Evolutionary conservation across 2,888 invertebrate genomes (phyloP), one percentile per base, ranked within the genome.

Genomic region (Clunio marinus): DNA sequence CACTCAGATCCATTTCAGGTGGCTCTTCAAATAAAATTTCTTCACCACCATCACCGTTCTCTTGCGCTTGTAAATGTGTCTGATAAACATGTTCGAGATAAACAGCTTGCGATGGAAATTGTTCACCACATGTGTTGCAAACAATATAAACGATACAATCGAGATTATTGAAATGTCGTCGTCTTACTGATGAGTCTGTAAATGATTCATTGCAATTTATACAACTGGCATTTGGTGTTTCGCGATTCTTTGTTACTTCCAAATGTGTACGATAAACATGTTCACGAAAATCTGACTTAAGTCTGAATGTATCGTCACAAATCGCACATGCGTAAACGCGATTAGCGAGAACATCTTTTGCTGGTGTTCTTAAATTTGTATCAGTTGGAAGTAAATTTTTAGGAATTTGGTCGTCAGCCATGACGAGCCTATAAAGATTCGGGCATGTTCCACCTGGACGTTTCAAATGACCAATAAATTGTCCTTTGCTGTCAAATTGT

Each of bases 101-200:
- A 20, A 75, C 75, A 69, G 78, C 76, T 71, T 79, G 78, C 41
- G 76, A 76, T 68, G 78, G 77, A 71, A 79, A 74, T 69, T 77
- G 77, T 35, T 76, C 76, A 15, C 78, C 77, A 70, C 79, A 79
- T 13, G 78, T 78, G 62, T 77, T 77, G 72, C 79, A 79, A 17
- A 77, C 76, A 37, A 79, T 69, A 3, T 75, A 75, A 1, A 78
- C 77, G 71, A 79, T 78, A 69, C 79, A 79, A 65, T 78, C 79
- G 76, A 79, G 77, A 69, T 79, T 79, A 67, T 78, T 79, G 70
- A 78, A 78, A 70, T 79, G 79, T 0, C 78, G 77, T n/a, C 78
- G 77, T 1, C 78, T 73, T 67, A 77, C 76, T 1, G 75, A 74
- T 0, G 79, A 76, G 74, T 79, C 79, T 27, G 77, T 77, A 70